These are phyloP conservation scores for Palythoa caribaeorum DNA, from an alignment of 92 coral and sea anemone genomes.

Conservation along the genomic window DNA sequence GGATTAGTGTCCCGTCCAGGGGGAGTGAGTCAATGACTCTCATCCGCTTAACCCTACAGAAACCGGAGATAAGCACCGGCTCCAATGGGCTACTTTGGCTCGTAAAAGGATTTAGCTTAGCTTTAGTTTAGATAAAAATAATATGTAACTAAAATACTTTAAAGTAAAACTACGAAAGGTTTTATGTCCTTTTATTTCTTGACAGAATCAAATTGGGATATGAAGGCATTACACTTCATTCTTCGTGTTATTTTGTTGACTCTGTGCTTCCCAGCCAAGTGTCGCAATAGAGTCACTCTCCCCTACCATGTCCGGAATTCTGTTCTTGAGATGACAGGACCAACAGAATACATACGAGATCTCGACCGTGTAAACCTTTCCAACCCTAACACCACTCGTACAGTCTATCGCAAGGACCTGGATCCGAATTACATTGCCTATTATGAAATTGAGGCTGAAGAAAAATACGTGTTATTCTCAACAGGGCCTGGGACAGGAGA, in stretches of 20 bases:
- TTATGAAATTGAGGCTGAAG: slow-evolving; percentile 61
- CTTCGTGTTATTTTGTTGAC: not conserved
- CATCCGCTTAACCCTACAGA: too few relatives aligned
- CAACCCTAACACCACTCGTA: slow-evolving; percentile 22
- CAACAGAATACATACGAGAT: not conserved
- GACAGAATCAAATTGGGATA: not conserved
- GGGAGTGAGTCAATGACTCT: too few relatives aligned
- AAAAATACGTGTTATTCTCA: slow-evolving; percentile 42
- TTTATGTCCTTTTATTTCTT: not conserved
- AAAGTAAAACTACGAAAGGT: too few relatives aligned
- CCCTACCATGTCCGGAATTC: not conserved
- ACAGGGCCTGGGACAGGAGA: slow-evolving; percentile 60
- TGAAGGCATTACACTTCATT: not conserved
- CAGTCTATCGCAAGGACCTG: slow-evolving; percentile 71
- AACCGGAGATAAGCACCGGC: too few relatives aligned
- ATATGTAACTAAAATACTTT: too few relatives aligned
- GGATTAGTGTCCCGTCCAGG: too few relatives aligned
- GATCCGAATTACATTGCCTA: slow-evolving; percentile 61
- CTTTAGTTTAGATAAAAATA: too few relatives aligned
- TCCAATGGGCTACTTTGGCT: too few relatives aligned
- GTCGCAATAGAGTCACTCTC: not conserved
- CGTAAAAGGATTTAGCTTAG: too few relatives aligned
- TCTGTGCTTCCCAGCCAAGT: not conserved
- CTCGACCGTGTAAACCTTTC: slow-evolving; percentile 22
- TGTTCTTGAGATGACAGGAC: slow-evolving; percentile 1